These are phyloP conservation scores for Leucoraja erinaceus DNA, from an alignment of 2,113 vertebrate genomes.

Conservation along the genomic window DNA sequence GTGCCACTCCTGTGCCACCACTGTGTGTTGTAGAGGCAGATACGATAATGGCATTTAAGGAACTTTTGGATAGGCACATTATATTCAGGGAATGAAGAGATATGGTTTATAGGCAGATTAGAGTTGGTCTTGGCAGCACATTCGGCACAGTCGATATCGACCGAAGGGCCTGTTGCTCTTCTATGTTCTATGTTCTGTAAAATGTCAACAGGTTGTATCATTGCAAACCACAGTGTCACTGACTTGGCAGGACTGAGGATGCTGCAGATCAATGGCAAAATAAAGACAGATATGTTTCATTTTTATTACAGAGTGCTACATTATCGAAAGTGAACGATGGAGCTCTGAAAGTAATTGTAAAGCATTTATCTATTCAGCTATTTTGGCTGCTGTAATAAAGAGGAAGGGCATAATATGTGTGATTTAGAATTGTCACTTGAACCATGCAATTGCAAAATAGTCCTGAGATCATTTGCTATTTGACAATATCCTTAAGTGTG, in stretches of 20 bases:
- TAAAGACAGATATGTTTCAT: constrained; percentile 24
- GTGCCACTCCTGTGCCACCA: too few species aligned
- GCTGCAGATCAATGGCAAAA: not conserved
- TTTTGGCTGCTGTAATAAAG: constrained; percentile 1
- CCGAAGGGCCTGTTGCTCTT: too few species aligned
- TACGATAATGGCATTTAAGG: too few species aligned
- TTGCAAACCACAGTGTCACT: not conserved
- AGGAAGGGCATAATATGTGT: not conserved
- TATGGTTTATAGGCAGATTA: too few species aligned
- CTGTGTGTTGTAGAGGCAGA: too few species aligned
- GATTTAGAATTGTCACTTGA: constrained; percentile 17
- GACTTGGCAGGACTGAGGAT: not conserved
- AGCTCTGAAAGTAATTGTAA: constrained; percentile 24
- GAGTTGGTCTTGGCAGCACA: too few species aligned
- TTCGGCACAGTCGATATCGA: too few species aligned
- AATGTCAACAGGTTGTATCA: not conserved
- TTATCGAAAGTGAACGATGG: constrained; percentile 29
- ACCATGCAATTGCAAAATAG: not conserved
- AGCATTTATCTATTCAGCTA: constrained; percentile 1
- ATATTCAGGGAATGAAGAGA: too few species aligned
- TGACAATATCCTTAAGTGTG: not conserved
- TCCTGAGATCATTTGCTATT: not conserved
- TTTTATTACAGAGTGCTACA: constrained; percentile 1
- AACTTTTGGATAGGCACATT: too few species aligned
- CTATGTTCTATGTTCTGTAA: not conserved